Base-by-base conservation (phyloP, 2,113 vertebrate species). In the Tachysurus vachellii region DNA sequence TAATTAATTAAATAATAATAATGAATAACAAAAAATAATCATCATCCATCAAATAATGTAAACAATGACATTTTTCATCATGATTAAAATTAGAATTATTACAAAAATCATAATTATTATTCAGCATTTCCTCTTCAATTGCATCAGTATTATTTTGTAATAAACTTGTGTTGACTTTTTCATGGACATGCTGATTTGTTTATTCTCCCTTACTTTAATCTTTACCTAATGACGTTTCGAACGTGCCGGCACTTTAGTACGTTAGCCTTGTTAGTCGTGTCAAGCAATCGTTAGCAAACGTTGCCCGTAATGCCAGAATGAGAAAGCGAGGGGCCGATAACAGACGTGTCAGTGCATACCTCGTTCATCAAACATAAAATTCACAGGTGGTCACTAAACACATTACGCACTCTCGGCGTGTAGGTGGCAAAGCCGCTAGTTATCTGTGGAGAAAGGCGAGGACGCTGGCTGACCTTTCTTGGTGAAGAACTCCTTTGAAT, bases 401-500 rank as follows among this genome's bases (percentile, higher is more conserved):
- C 82, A 53, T 53, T 6, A 53, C 1, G 19, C 47, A 42, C 19
- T 56, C 75, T 82, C 36, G 17, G 36, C 50, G 17, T 19, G 57
- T 57, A n/a, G 2, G 56, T 77, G 77, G 62, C 56, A 4, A 56
- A 76, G 83, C 68, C 2, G 2, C 57, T 68, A 66, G 8, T 56
- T 61, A 42, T 12, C 19, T 4, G 10, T 26, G 4, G 10, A 44
- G 19, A 31, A 56, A 68, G 1, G 16, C 57, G 0, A 68, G 50
- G n/a, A 53, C 11, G 28, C 31, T 4, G 68, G 71, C 91, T 92
- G 96, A 99, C 98, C 98, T 98, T 99, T 99, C 95, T 99, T 99
- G 93, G 96, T 99, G 96, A 99, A 99, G 93, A 99, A 99, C 80
- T 99, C 98, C 95, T 99, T 99, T 89, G 98, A 97, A 92, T 99